These are phyloP conservation scores for Nezara viridula DNA, from an alignment of 2,888 invertebrate species.

Conservation along the genomic window DNA sequence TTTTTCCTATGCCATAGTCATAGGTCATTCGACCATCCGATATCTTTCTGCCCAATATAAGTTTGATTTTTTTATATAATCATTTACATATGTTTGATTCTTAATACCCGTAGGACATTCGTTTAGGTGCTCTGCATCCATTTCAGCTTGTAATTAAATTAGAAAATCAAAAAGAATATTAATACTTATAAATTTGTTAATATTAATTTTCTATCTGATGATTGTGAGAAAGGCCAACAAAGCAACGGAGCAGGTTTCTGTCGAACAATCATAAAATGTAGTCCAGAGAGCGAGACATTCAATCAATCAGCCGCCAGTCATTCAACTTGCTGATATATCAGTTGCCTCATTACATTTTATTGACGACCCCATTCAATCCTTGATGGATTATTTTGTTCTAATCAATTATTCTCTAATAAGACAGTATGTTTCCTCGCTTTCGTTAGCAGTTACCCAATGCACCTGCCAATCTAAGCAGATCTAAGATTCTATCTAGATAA, in stretches of 20 bases:
- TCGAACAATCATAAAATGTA: neutral
- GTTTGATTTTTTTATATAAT: no score
- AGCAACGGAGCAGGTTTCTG: neutral
- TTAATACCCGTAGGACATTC: no score
- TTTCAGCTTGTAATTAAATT: no score
- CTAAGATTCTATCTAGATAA: neutral
- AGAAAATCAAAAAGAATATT: no score
- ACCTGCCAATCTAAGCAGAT: neutral
- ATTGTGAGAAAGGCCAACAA: neutral
- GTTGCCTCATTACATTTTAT: conserved; percentile 2
- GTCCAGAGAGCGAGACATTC: neutral
- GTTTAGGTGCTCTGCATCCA: no score
- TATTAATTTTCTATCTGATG: neutral
- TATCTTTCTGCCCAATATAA: no score
- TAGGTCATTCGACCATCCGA: no score
- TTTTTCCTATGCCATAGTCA: no score
- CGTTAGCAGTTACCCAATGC: neutral
- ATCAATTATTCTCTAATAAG: conserved; percentile 19
- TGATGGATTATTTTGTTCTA: conserved; percentile 4
- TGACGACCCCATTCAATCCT: neutral
- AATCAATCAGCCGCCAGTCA: neutral
- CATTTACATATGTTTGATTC: no score
- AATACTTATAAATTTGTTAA: no score
- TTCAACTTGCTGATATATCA: conserved; percentile 14
- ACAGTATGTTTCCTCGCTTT: neutral